phyloP scores from a whole-genome alignment of 35 echinoderm and acorn worm genomes.

The Amphiura filiformis region DNA sequence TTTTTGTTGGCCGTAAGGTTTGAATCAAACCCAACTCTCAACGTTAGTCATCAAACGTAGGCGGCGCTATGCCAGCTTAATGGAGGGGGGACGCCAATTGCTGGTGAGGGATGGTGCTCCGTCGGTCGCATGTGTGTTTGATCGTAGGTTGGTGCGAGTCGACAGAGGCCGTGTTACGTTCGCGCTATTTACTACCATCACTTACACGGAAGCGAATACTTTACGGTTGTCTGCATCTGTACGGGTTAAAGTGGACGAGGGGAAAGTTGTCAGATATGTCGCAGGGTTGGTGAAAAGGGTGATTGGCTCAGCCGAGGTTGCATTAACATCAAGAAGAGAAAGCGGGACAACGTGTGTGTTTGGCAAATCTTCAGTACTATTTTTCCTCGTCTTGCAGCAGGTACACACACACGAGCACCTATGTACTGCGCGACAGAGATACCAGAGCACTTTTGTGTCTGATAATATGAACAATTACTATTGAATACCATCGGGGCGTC shows the following conservation, averaged over 20 bases:
- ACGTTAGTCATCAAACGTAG: conserved; percentile 5
- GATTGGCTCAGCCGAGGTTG: conserved; percentile 12
- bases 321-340: conserved; percentile 12
- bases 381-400: neutral
- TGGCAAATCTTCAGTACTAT: neutral
- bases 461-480: conserved; percentile 13
- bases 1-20: neutral
- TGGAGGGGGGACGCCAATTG: neutral
- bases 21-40: neutral
- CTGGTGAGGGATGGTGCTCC: neutral
- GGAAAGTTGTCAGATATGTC: conserved; percentile 6
- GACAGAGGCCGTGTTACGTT: conserved; percentile 13
- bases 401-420: neutral
- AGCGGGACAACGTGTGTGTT: conserved; percentile 1
- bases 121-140: conserved; percentile 4
- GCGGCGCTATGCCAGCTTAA: neutral
- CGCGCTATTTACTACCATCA: conserved; percentile 13
- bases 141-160: neutral
- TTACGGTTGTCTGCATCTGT: conserved; percentile 7
- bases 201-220: conserved; percentile 13
- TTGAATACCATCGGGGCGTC: conserved; percentile 6
- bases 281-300: conserved; percentile 10
- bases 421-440: conserved; percentile 13
- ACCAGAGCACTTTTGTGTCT: conserved; percentile 10
- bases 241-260: conserved; percentile 13